Conservation (phyloP, 2,797 vertebrate species). For the Lophius americanus region DNA sequence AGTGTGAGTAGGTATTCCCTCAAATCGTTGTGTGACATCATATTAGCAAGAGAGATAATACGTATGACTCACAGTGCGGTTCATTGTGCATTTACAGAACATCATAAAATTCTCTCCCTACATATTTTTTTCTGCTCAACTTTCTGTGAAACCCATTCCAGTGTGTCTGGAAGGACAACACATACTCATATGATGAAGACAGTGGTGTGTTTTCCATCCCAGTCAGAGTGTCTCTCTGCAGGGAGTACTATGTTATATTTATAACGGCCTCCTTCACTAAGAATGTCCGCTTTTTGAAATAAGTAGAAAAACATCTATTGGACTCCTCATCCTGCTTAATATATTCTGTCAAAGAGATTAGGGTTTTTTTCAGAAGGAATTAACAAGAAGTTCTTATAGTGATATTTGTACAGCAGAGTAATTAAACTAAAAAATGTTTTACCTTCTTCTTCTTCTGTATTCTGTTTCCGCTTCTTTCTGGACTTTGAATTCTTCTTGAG, state of each 20-base stretch:
- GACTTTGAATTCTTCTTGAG: conserved; percentile 93
- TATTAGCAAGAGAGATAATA: conserved; percentile 34
- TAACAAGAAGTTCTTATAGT: conserved; percentile 5
- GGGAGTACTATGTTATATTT: conserved; percentile 63
- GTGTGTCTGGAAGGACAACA: conserved; percentile 44
- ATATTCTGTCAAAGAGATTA: conserved; percentile 45
- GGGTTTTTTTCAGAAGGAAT: conserved; percentile 17
- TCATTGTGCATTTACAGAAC: conserved; percentile 48
- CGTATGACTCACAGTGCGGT: conserved; percentile 59
- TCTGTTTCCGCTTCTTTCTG: conserved; percentile 93
- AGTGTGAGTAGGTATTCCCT: conserved; percentile 49
- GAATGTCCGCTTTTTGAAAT: conserved; percentile 29
- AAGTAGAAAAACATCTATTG: conserved; percentile 53
- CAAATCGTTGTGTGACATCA: conserved; percentile 57
- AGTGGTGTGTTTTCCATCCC: conserved; percentile 57
- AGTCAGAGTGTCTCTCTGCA: conserved; percentile 49
- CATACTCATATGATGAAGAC: conserved; percentile 44
- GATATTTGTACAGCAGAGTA: background rate
- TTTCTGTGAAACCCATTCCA: conserved; percentile 68
- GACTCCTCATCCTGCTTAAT: conserved; percentile 9
- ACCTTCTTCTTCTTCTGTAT: conserved; percentile 85
- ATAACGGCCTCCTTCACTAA: conserved; percentile 27
- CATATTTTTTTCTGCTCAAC: conserved; percentile 28
- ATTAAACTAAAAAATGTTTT: conserved; percentile 14
- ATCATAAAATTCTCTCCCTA: conserved; percentile 63